Percentiles rank a stretch among this genome's conserved stretches.
Conservation (phyloP, 2,797 vertebrate species). For the Vireo griseus region DNA sequence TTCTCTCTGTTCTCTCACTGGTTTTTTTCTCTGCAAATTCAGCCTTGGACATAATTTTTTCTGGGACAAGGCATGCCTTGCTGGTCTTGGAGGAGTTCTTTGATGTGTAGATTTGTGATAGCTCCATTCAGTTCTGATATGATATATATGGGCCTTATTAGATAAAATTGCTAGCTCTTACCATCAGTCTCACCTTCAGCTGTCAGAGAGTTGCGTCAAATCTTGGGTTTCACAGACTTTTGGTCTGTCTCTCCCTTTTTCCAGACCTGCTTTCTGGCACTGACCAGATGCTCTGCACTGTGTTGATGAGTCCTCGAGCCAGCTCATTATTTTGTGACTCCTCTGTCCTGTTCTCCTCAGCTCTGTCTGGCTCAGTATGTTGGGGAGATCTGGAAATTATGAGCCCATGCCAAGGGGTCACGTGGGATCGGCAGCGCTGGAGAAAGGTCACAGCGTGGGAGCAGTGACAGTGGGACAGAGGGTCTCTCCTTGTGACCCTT, state of each 20-base stretch:
- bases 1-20: neutral
- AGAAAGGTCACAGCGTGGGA: neutral
- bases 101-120: neutral
- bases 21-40: neutral
- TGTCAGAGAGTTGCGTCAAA: neutral
- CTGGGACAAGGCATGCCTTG: neutral
- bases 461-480: neutral
- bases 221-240: neutral
- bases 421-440: accelerated
- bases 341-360: neutral
- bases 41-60: neutral
- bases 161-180: neutral
- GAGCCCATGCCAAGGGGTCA: accelerated
- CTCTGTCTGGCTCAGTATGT: neutral
- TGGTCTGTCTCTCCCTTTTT: neutral
- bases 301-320: neutral
- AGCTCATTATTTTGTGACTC: neutral
- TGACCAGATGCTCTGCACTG: neutral
- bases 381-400: neutral
- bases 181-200: neutral
- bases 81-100: neutral
- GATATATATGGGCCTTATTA: neutral
- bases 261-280: neutral
- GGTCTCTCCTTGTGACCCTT: neutral
- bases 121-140: neutral